A percentile compares a stretch with the other conserved stretches of the same genome.
These are phyloP conservation scores for Neopelma chrysocephalum DNA, from an alignment of 2,797 vertebrate genomes.

Conservation along the genomic window DNA sequence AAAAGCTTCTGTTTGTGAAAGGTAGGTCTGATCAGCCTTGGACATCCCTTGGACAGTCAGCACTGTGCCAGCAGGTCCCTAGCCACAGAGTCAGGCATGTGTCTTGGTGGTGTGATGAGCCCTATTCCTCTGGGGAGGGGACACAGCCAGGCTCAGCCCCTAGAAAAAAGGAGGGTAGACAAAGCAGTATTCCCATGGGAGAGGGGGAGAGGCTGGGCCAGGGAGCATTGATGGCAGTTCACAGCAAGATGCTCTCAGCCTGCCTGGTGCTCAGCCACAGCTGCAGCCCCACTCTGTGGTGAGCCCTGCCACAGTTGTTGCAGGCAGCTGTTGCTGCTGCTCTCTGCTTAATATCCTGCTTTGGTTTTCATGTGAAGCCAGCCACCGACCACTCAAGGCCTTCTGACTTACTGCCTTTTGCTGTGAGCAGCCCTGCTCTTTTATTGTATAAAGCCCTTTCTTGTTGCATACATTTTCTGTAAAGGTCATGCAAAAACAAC, in stretches of 20 bases:
- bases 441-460: not conserved
- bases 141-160: not conserved
- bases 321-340: not conserved
- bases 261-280: not conserved
- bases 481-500: not conserved
- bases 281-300: accelerated
- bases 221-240: not conserved
- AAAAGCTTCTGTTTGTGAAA: not conserved
- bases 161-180: not conserved
- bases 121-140: not conserved
- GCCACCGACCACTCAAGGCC: not conserved
- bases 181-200: accelerated
- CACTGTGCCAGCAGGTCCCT: not conserved
- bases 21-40: not conserved
- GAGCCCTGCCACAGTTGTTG: not conserved
- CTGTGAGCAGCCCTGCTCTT: not conserved
- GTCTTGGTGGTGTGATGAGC: not conserved
- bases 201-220: not conserved
- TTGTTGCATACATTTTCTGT: not conserved
- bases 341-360: not conserved
- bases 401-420: not conserved
- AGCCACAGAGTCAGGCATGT: not conserved
- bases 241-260: not conserved
- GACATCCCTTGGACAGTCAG: too few species aligned
- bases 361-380: not conserved